These are phyloP conservation scores for Thecocarcelia acutangulata DNA, from an alignment of 2,888 invertebrate genomes.

Conservation along the genomic window DNA sequence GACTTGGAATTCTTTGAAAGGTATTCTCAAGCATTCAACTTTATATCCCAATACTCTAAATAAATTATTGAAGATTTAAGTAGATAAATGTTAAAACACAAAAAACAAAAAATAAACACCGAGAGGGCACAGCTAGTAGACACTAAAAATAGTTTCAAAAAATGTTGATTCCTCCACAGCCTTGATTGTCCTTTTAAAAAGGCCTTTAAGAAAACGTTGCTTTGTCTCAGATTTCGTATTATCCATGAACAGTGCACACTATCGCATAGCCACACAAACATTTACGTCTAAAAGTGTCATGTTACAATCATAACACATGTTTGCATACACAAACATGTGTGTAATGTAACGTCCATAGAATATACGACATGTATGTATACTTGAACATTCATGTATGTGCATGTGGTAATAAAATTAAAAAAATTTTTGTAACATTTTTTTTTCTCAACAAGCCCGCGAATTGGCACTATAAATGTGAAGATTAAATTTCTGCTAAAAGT, in stretches of 20 bases:
- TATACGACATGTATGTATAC: too few species aligned
- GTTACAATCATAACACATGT: slow-evolving; percentile 19
- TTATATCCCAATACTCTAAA: too few species aligned
- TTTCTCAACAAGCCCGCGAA: neutral
- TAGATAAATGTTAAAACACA: too few species aligned
- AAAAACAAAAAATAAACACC: too few species aligned
- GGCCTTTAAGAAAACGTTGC: neutral
- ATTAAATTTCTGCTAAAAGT: slow-evolving; percentile 36
- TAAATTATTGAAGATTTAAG: too few species aligned
- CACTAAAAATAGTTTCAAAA: too few species aligned
- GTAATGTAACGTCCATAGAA: neutral
- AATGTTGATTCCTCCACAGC: too few species aligned
- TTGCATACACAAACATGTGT: slow-evolving; percentile 19
- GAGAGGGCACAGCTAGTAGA: too few species aligned
- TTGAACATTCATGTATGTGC: neutral
- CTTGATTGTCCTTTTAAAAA: neutral
- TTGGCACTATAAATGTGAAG: slow-evolving; percentile 5
- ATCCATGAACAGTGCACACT: neutral
- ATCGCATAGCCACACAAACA: slow-evolving; percentile 28
- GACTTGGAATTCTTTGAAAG: too few species aligned
- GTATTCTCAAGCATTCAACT: too few species aligned
- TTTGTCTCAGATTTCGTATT: neutral
- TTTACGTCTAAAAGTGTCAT: slow-evolving; percentile 35
- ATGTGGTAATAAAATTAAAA: slow-evolving; percentile 26
- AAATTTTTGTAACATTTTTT: slow-evolving; percentile 35